Evolutionary conservation across 2,113 vertebrate genomes (phyloP).

Genomic region (Puffinus mauretanicus): DNA sequence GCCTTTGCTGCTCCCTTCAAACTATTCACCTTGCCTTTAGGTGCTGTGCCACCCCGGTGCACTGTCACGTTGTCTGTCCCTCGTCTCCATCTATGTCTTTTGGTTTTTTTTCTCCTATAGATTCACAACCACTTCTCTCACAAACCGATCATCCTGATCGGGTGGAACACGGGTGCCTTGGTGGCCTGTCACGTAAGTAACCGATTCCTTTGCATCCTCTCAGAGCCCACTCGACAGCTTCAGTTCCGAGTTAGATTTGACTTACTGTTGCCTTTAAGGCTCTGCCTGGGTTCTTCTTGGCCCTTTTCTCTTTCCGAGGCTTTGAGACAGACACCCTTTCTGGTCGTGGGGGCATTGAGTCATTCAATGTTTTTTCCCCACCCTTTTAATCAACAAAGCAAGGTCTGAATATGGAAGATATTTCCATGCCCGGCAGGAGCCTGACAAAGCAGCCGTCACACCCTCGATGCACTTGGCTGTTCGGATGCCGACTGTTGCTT

Average conservation of each 20-base stretch:
- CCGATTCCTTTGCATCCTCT: accelerated
- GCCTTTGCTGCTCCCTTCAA: not conserved
- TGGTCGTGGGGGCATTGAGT: accelerated
- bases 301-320: not conserved
- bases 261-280: accelerated
- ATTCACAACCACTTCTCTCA: conserved; percentile 95
- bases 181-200: conserved; percentile 93
- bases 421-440: not conserved
- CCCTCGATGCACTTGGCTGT: accelerated
- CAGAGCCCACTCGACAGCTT: not conserved
- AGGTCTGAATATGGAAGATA: not conserved
- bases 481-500: not conserved
- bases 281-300: not conserved
- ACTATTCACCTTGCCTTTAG: accelerated
- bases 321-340: not conserved
- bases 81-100: not conserved
- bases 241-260: not conserved
- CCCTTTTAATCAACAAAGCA: not conserved
- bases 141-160: conserved; percentile 92
- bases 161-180: conserved; percentile 94
- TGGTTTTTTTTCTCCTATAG: conserved; percentile 59
- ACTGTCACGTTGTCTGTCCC: accelerated
- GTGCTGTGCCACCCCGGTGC: not conserved
- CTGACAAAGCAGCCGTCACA: not conserved
- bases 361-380: accelerated